Evolutionary conservation across 2,888 invertebrate genomes (phyloP), one percentile per base, ranked within the genome.

Genomic region (Iselma pallidipennis): DNA sequence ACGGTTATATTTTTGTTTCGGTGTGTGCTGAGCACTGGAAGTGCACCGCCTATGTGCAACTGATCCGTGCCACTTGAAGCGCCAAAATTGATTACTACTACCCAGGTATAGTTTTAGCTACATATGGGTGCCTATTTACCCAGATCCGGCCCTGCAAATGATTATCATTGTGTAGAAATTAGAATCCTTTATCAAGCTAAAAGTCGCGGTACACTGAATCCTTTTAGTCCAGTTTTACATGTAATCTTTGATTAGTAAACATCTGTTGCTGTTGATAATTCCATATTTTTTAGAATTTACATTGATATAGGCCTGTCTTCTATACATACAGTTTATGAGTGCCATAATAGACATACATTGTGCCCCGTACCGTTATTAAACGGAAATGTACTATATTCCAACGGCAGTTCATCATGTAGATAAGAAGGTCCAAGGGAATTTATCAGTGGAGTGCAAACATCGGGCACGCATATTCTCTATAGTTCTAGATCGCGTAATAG

Each of bases 381-480:
- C 54, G 54, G 61, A 61, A 48, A 61, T 61, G 58, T 57, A 55
- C 28, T 55, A 29, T 55, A 62, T 62, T 57, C 55, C 33, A 50
- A 37, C 48, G 29, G 57, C 62, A 64, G 66, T 68, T 53, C 59
- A 63, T 68, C 67, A 68, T 68, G 62, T 55, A 63, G 67, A 68
- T 68, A 68, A 68, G 64, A 42, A 55, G 48, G 64, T 63, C 57
- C 66, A 63, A 58, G 61, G 64, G 66, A 62, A 66, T 66, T 66
- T 68, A 66, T 66, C 61, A 64, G 61, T 56, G 26, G 57, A 53
- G 42, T 48, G 62, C 57, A 62, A 62, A 62, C 57, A 61, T 61
- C 60, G 64, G n/a, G 59, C 66, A 67, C 66, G 67, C 66, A 67
- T 57, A 61, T 60, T 55, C 55, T 55, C 60, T 42, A 12, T 4